Percentiles rank a stretch among this genome's conserved stretches.
These are phyloP conservation scores for Gambusia affinis DNA, from an alignment of 2,113 vertebrate genomes.

Conservation along the genomic window DNA sequence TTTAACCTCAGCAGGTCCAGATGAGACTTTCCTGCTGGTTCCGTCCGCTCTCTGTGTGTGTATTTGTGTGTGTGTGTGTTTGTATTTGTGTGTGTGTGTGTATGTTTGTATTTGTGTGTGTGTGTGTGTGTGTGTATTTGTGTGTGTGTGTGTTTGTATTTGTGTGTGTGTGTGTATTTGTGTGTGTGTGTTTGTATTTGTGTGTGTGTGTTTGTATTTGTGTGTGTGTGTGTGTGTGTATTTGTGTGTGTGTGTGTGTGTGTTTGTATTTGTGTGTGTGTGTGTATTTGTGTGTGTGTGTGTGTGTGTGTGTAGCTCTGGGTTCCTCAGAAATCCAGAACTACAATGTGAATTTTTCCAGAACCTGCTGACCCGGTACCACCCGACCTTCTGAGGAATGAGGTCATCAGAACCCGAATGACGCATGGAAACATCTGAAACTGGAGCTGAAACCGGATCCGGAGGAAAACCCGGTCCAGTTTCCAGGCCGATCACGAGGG, in stretches of 20 bases:
- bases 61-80: no score
- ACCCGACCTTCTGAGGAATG: background rate
- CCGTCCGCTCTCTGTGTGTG: no score
- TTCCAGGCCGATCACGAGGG: background rate
- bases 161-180: background rate
- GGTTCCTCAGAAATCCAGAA: background rate
- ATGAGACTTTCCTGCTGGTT: background rate
- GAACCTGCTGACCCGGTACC: background rate
- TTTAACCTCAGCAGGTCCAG: background rate
- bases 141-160: no score
- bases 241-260: no score
- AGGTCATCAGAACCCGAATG: background rate
- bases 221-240: background rate
- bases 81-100: no score
- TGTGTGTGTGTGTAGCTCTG: no score
- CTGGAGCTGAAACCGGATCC: background rate
- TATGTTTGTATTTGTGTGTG: no score
- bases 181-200: no score
- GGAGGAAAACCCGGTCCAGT: background rate
- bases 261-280: no score
- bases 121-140: no score
- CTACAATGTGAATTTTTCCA: background rate
- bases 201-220: no score
- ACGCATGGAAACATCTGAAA: background rate
- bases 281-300: no score